These are phyloP conservation scores for Brachionus angularis DNA, from an alignment of 1,140 invertebrate species.

Conservation along the genomic window DNA sequence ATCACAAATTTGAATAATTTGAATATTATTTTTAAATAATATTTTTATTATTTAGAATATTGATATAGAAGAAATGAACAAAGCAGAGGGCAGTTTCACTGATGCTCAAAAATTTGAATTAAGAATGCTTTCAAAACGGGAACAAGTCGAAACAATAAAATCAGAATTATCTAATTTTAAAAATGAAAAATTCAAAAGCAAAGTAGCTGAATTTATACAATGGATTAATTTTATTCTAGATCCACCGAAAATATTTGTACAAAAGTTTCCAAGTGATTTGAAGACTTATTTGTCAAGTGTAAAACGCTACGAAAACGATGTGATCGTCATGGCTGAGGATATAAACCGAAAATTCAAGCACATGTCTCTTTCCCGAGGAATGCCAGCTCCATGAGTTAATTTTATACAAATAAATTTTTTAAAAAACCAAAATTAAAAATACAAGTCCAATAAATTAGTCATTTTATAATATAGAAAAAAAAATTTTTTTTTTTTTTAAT, in stretches of 20 bases:
- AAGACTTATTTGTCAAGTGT: slow-evolving; percentile 35
- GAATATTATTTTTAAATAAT: not conserved
- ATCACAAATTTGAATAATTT: too few relatives aligned
- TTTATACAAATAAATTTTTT: too few relatives aligned
- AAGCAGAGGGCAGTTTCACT: slow-evolving; percentile 27
- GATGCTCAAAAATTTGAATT: slow-evolving; percentile 38
- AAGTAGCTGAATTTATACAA: slow-evolving; percentile 36
- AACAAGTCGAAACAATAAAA: slow-evolving; percentile 28
- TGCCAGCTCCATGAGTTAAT: slow-evolving; percentile 26
- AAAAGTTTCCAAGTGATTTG: slow-evolving; percentile 18
- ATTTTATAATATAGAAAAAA: not conserved
- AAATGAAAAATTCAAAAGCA: slow-evolving; percentile 38
- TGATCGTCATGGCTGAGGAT: slow-evolving; percentile 38
- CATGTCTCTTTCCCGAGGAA: slow-evolving; percentile 1
- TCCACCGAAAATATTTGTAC: not conserved
- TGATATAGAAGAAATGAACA: slow-evolving; percentile 41
- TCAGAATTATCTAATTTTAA: slow-evolving; percentile 36
- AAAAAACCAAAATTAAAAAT: too few relatives aligned
- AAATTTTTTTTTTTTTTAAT: not conserved
- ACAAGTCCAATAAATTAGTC: too few relatives aligned
- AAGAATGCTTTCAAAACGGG: slow-evolving; percentile 36
- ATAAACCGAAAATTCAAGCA: slow-evolving; percentile 38
- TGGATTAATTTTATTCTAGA: slow-evolving; percentile 39
- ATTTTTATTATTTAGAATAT: slow-evolving; percentile 6
- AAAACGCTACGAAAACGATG: slow-evolving; percentile 41